Base-by-base conservation (phyloP, 2,797 vertebrate genomes). In the Aldrovandia affinis region DNA sequence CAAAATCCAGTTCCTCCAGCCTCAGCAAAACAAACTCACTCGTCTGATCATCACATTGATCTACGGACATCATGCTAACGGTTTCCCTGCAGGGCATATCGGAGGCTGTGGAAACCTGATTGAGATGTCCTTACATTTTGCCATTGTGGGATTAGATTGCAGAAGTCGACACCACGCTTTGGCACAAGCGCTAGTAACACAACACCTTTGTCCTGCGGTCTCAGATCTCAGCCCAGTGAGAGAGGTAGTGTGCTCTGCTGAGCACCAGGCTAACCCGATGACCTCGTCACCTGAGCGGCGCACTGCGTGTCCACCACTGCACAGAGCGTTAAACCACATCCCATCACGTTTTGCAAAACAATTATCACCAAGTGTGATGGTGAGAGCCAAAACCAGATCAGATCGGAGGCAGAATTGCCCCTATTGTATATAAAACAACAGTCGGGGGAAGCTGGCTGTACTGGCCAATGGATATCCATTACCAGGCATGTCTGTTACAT, bases 121-220 rank as follows among this genome's bases (percentile, higher is more conserved):
- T 80, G 83, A 77, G 30, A 30, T 44, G 30, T 61, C 30, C 57
- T 80, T n/a, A 57, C 50, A 36, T 61, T 90, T 85, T 86, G 88
- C 90, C 89, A 90, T 91, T 90, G 89, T 86, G 87, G 87, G 91
- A 90, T 92, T 90, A 87, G 86, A 89, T 85, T 88, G 90, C 85
- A 93, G 89, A 89, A 87, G 89, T 89, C 92, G 91, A 93, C 91
- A 85, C 85, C 14, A 84, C 87, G 86, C 65, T 54, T 52, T 25
- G n/a, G 39, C 28, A 63, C 20, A 44, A 50, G 54, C 25, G 12
- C 83, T n/a, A 63, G 25, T 25, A 59, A 39, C 20, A 52, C 25
- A 52, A 52, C 57, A 20, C 47, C 39, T 61, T 68, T 42, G 10
- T 33, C 63, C 33, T 15, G 7, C 63, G 28, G 20, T 75, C 70